phyloP scores from a whole-genome alignment of 2,888 invertebrate genomes.

The Nomada fabriciana region DNA sequence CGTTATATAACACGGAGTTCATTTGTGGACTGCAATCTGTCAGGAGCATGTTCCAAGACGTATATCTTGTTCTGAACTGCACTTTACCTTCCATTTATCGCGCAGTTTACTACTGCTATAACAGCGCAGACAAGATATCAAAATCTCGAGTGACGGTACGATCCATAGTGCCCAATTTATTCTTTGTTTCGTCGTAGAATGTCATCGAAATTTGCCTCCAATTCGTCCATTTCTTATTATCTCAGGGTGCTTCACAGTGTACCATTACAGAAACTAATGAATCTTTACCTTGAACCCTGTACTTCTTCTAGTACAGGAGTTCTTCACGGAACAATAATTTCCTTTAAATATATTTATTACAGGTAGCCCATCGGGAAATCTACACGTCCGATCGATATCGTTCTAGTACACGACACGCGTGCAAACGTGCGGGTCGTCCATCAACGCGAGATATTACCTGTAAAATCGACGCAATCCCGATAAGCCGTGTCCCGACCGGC shows the following conservation, averaged over 20 bases:
- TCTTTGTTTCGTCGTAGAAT: too few species aligned
- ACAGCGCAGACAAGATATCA: neutral
- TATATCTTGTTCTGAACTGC: neutral
- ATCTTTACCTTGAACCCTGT: too few species aligned
- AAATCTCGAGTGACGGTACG: neutral
- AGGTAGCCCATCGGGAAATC: neutral
- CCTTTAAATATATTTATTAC: neutral
- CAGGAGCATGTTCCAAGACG: conserved; percentile 9
- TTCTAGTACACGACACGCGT: neutral
- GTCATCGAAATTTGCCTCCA: too few species aligned
- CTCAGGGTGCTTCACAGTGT: too few species aligned
- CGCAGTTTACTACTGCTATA: too few species aligned
- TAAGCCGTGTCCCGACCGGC: conserved; percentile 33
- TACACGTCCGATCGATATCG: conserved; percentile 9
- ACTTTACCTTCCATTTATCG: neutral
- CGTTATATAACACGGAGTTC: neutral
- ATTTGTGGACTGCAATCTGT: conserved; percentile 16
- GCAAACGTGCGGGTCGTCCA: conserved; percentile 25
- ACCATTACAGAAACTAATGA: too few species aligned
- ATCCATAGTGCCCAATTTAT: too few species aligned
- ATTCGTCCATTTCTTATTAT: too few species aligned
- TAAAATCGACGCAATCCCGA: conserved; percentile 52
- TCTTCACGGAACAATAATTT: neutral
- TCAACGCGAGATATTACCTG: conserved; percentile 40
- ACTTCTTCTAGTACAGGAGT: too few species aligned